Percentiles rank a stretch among this genome's conserved stretches.
phyloP scores from a whole-genome alignment of 2,888 invertebrate genomes.

The Yponomeuta sedellus region DNA sequence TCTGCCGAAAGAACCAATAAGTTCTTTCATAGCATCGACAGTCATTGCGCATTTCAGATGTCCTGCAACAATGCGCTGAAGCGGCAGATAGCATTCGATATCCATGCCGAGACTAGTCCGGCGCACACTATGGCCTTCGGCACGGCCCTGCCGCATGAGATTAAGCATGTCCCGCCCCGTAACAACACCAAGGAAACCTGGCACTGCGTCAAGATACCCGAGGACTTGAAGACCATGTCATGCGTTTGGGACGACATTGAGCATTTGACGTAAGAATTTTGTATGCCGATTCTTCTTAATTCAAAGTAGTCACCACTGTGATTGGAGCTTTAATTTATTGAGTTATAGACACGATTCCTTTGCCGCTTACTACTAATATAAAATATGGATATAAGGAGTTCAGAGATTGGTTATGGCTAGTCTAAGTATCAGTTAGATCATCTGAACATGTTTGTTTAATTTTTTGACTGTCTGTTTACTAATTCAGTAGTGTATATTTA shows the following conservation, averaged over 20 bases:
- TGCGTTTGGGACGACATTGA: slow-evolving; percentile 79
- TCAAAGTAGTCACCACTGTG: too few relatives aligned
- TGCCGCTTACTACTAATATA: too few relatives aligned
- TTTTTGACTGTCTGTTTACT: slow-evolving; percentile 25
- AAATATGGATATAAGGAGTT: not conserved
- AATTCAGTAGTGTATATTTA: slow-evolving; percentile 16
- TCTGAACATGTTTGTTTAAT: not conserved
- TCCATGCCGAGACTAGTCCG: slow-evolving; percentile 62
- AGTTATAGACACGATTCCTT: not conserved
- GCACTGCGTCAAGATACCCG: slow-evolving; percentile 73
- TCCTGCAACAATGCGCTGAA: slow-evolving; percentile 66
- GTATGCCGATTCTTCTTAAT: too few relatives aligned
- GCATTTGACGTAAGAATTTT: slow-evolving; percentile 67
- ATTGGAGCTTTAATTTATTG: slow-evolving; percentile 15
- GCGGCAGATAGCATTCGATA: slow-evolving; percentile 66
- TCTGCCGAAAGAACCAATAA: too few relatives aligned
- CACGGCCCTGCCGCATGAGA: slow-evolving; percentile 61
- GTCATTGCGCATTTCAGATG: slow-evolving; percentile 36
- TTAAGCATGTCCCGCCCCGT: slow-evolving; percentile 70
- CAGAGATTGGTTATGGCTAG: too few relatives aligned
- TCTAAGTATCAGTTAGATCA: not conserved
- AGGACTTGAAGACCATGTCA: slow-evolving; percentile 77
- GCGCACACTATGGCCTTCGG: slow-evolving; percentile 72
- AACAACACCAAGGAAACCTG: slow-evolving; percentile 73
- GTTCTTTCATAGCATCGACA: not conserved